Base-by-base conservation (phyloP, 2,888 invertebrate species). In the Blera fallax region DNA sequence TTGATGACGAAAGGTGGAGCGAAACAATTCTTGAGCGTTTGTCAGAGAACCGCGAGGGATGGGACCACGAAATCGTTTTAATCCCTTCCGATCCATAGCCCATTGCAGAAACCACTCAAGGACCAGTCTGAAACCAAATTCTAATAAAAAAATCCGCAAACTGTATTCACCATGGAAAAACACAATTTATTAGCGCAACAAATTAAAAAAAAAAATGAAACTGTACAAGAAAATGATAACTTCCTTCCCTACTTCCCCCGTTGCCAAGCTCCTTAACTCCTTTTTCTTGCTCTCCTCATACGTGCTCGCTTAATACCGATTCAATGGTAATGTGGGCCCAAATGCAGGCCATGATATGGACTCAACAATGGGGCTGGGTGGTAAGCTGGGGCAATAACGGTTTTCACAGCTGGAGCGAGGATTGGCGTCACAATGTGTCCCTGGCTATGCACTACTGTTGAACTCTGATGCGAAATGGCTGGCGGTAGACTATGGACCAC, bases 381-480 rank as follows among this genome's bases (percentile, higher is more conserved):
- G 54, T 91, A 91, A 4, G 91, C 87, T 84, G 91, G 91, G 10
- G 90, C 60, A 11, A 91, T 89, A 18, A 91, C 88, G 2, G 90
- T 90, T 82, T 91, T 91, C 8, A 91, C 88, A 43, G 91, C 89
- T 5, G 91, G 91, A 83, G 91, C 88, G n/a, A 91, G 89, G 32
- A 91, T 87, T 1, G 92, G 91, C 70, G 91, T 90, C 34, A 91
- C 89, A 24, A 90, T 89, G 65, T 90, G 90, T 10, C 90, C 90
- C 29, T 90, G 89, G 45, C 89, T 90, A 87, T 91, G 91, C 67
- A 91, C 90, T 64, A 91, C 88, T 1, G 91, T 91, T 1, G 91
- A 91, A 60, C 91, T 91, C 73, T 91, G 91, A 77, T 91, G 91
- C n/a, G 91, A 91, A 3, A 91, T 89, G 6, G 91, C 91, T 0